phyloP scores from a whole-genome alignment of 2,888 invertebrate species.

The Andrena chrysosceles region DNA sequence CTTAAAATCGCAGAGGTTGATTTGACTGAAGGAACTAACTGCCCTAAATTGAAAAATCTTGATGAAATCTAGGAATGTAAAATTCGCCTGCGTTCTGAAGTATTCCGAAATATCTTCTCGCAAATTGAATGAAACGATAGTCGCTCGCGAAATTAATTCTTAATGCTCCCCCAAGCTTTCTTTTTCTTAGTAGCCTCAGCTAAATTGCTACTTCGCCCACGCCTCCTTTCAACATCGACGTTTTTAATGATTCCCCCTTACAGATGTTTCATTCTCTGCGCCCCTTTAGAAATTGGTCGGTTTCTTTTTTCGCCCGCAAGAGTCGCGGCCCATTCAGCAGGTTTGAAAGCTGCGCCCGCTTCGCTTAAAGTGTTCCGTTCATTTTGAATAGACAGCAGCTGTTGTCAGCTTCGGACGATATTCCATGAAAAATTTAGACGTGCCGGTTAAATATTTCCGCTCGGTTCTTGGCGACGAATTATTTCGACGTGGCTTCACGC shows the following conservation, averaged over 20 bases:
- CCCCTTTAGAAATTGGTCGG: slow-evolving; percentile 43
- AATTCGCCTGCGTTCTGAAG: not conserved
- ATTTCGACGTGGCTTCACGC: not conserved
- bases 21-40: no score
- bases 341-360: slow-evolving; percentile 22
- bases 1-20: no score
- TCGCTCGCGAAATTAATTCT: slow-evolving; percentile 16
- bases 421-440: slow-evolving; percentile 42
- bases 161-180: not conserved
- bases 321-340: slow-evolving; percentile 37
- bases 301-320: slow-evolving; percentile 18
- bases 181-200: slow-evolving; percentile 9
- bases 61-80: no score
- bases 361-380: slow-evolving; percentile 45
- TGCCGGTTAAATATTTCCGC: slow-evolving; percentile 1
- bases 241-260: slow-evolving; percentile 19
- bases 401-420: slow-evolving; percentile 11
- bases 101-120: not conserved
- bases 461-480: slow-evolving; percentile 1
- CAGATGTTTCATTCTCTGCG: slow-evolving; percentile 51
- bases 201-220: slow-evolving; percentile 19
- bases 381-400: slow-evolving; percentile 24
- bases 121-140: not conserved
- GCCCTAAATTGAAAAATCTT: no score
- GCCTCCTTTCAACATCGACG: slow-evolving; percentile 15